A percentile compares a stretch with the other conserved stretches of the same genome.
These are phyloP conservation scores for Seira sanloemensis DNA, from an alignment of 2,888 invertebrate genomes.

Conservation along the genomic window DNA sequence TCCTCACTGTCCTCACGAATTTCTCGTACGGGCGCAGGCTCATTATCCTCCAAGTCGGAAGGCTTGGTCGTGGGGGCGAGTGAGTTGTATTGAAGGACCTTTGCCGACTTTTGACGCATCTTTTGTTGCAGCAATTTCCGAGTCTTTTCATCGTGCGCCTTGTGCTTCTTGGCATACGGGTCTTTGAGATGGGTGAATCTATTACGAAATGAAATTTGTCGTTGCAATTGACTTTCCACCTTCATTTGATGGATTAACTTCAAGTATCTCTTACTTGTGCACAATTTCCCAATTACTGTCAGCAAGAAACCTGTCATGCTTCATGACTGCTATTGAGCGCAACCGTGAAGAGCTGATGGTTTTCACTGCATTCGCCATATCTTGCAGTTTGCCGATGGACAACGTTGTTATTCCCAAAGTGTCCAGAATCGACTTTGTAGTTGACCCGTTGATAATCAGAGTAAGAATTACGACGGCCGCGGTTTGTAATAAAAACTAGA, in stretches of 20 bases:
- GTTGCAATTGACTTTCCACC: not conserved
- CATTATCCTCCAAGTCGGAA: constrained; percentile 66
- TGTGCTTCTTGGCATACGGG: constrained; percentile 78
- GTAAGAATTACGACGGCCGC: constrained; percentile 80
- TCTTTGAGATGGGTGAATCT: constrained; percentile 79
- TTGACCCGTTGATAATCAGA: constrained; percentile 80
- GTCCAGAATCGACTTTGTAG: constrained; percentile 78
- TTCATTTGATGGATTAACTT: not conserved
- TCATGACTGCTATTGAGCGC: constrained; percentile 79
- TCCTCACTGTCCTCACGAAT: constrained; percentile 75
- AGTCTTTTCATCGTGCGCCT: constrained; percentile 60
- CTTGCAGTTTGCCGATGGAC: constrained; percentile 78
- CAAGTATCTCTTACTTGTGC: constrained; percentile 72
- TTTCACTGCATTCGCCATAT: constrained; percentile 80
- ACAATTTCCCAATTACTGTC: constrained; percentile 82
- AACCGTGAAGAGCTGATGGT: constrained; percentile 78
- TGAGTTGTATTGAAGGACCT: constrained; percentile 34
- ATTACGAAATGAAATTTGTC: not conserved
- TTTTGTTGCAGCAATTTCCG: constrained; percentile 37
- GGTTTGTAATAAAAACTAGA: constrained; percentile 78
- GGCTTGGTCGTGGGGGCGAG: constrained; percentile 24
- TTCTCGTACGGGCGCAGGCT: constrained; percentile 78
- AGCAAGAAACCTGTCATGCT: constrained; percentile 81
- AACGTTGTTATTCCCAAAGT: constrained; percentile 78
- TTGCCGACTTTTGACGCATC: constrained; percentile 36